These are phyloP conservation scores for Camponotus floridanus DNA, from an alignment of 1,140 invertebrate genomes.

Conservation along the genomic window DNA sequence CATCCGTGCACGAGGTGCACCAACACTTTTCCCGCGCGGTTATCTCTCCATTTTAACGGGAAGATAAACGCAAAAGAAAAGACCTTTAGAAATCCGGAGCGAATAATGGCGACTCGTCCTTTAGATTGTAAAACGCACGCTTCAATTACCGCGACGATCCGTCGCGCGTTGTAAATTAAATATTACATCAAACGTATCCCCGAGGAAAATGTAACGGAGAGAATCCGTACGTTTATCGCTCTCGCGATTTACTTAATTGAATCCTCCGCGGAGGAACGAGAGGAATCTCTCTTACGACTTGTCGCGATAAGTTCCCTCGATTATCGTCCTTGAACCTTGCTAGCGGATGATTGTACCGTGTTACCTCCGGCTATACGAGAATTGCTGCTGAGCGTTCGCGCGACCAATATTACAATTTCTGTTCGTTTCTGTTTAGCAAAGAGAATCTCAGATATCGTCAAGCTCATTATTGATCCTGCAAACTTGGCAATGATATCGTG, in stretches of 20 bases:
- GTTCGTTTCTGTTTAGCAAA: not conserved
- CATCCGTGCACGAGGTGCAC: slow-evolving; percentile 57
- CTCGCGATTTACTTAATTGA: slow-evolving; percentile 17
- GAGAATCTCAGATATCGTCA: not conserved
- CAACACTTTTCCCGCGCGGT: slow-evolving; percentile 35
- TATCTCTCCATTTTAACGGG: slow-evolving; percentile 54
- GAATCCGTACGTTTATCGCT: not conserved
- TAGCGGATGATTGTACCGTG: slow-evolving; percentile 15
- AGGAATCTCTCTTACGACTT: slow-evolving; percentile 3
- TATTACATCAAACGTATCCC: slow-evolving; percentile 44
- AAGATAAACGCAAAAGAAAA: slow-evolving; percentile 65
- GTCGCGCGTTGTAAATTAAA: slow-evolving; percentile 66
- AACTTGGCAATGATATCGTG: not conserved
- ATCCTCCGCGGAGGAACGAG: not conserved
- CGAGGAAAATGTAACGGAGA: slow-evolving; percentile 12
- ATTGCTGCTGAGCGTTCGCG: not conserved
- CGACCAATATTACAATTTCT: slow-evolving; percentile 29
- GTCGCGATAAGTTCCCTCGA: slow-evolving; percentile 52
- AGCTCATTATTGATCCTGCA: not conserved
- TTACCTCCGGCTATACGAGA: not conserved
- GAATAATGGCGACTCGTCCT: slow-evolving; percentile 64
- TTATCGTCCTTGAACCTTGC: slow-evolving; percentile 70
- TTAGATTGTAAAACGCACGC: slow-evolving; percentile 65
- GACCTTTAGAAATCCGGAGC: slow-evolving; percentile 64
- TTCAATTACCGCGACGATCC: slow-evolving; percentile 23